Conservation (phyloP, 2,113 vertebrate species). For the Ifrita kowaldi region DNA sequence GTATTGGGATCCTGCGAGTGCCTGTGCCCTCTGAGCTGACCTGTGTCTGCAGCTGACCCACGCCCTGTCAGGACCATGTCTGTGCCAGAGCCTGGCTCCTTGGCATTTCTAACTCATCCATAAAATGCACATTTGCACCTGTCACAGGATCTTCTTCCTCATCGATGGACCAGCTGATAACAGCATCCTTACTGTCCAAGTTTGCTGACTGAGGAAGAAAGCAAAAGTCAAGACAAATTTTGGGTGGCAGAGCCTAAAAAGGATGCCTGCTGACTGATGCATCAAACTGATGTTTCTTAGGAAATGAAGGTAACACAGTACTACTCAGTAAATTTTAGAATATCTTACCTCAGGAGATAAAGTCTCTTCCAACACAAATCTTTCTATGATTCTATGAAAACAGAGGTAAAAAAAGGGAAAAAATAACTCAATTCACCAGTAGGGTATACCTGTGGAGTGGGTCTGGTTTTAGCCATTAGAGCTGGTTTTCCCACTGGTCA, state of each 20-base stretch:
- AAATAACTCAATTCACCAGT: background rate
- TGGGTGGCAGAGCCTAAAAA: background rate
- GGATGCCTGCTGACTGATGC: background rate
- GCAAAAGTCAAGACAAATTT: background rate
- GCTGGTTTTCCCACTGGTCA: background rate
- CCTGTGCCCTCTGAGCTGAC: background rate
- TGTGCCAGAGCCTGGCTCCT: background rate
- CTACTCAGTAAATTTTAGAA: background rate
- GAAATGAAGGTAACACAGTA: background rate
- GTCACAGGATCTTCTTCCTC: background rate
- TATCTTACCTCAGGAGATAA: background rate
- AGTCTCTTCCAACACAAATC: background rate
- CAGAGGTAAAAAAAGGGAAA: accelerated
- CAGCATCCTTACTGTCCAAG: background rate
- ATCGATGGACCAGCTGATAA: background rate
- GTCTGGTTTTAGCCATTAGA: background rate
- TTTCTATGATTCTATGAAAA: background rate
- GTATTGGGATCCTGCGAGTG: background rate
- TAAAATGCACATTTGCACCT: background rate
- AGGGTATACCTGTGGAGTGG: background rate
- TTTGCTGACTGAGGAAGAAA: background rate
- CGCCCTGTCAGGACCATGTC: background rate
- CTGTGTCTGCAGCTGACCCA: accelerated
- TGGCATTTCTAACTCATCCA: background rate
- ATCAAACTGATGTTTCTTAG: background rate